A percentile compares a stretch with the other conserved stretches of the same genome.
Evolutionary conservation across 2,888 invertebrate genomes (phyloP).

Genomic region (Nemapogon koenigi): DNA sequence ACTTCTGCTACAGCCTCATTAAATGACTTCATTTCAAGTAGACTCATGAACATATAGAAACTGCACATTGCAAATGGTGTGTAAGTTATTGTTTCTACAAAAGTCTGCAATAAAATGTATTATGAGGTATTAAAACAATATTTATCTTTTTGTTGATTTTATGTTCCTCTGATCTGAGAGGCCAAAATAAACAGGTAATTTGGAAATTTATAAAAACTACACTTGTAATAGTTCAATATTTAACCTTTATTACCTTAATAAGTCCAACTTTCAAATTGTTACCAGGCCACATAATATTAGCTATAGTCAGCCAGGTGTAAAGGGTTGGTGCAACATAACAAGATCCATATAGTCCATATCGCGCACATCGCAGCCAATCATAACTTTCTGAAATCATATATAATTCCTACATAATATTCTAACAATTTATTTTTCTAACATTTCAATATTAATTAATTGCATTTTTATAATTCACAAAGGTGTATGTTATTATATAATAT

Average conservation of each 20-base stretch:
- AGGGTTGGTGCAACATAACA: conserved; percentile 83
- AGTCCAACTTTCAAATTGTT: conserved; percentile 72
- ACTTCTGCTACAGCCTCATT: conserved; percentile 72
- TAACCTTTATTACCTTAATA: conserved; percentile 80
- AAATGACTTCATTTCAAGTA: conserved; percentile 72
- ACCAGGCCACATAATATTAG: conserved; percentile 79
- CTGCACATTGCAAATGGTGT: conserved; percentile 78
- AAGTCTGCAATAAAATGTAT: conserved; percentile 64
- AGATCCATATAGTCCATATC: conserved; percentile 82
- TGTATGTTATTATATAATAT: background rate
- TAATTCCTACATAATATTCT: conserved; percentile 1
- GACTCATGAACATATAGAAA: conserved; percentile 79
- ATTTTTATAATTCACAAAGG: background rate
- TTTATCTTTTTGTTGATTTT: too few species aligned
- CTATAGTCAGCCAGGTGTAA: conserved; percentile 79
- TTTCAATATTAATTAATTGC: background rate
- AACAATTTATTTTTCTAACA: background rate
- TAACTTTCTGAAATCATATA: conserved; percentile 51
- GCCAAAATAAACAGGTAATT: too few species aligned
- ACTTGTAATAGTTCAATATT: too few species aligned
- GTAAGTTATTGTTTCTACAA: conserved; percentile 77
- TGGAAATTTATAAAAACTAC: too few species aligned
- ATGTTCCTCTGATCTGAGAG: too few species aligned
- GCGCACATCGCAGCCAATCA: conserved; percentile 72
- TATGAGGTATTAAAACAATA: too few species aligned